Percentiles rank a stretch among this genome's conserved stretches.
phyloP scores from a whole-genome alignment of 2,888 invertebrate genomes.

The Pristionchus maxplancki region DNA sequence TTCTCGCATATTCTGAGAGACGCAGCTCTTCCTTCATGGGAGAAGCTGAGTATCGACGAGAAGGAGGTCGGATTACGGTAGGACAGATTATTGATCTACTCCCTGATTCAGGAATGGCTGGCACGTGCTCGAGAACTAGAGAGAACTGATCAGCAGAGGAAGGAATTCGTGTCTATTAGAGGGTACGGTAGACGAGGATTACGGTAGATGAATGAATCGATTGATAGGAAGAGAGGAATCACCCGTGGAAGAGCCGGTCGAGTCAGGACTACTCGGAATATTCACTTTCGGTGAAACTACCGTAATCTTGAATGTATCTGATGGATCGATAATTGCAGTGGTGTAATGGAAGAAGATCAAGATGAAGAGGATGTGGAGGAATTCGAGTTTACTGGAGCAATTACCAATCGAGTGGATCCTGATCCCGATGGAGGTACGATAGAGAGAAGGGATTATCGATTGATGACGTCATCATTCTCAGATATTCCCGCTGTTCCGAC shows the following conservation, averaged over 20 bases:
- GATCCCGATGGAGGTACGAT: slow-evolving; percentile 23
- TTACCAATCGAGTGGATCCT: background rate
- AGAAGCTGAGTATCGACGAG: slow-evolving; percentile 29
- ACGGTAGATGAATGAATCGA: slow-evolving; percentile 19
- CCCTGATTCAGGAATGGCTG: slow-evolving; percentile 40
- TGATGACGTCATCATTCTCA: background rate
- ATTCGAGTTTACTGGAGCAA: slow-evolving; percentile 39
- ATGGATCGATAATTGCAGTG: slow-evolving; percentile 21
- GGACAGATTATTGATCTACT: background rate
- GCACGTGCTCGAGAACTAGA: slow-evolving; percentile 41
- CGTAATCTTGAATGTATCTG: background rate
- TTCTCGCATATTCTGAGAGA: slow-evolving; percentile 46
- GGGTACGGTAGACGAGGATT: background rate
- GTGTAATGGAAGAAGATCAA: slow-evolving; percentile 43
- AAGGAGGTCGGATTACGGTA: slow-evolving; percentile 47
- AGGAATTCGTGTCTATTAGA: background rate
- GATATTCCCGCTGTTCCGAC: background rate
- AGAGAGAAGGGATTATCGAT: background rate
- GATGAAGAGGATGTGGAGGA: slow-evolving; percentile 45
- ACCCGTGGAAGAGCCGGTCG: slow-evolving; percentile 8
- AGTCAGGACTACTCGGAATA: slow-evolving; percentile 36
- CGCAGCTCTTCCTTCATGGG: slow-evolving; percentile 48
- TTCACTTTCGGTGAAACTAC: slow-evolving; percentile 42
- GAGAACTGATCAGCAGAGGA: slow-evolving; percentile 7
- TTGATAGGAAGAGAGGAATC: slow-evolving; percentile 2